Conservation (phyloP, 2,113 vertebrate genomes). For the Platichthys stellatus region DNA sequence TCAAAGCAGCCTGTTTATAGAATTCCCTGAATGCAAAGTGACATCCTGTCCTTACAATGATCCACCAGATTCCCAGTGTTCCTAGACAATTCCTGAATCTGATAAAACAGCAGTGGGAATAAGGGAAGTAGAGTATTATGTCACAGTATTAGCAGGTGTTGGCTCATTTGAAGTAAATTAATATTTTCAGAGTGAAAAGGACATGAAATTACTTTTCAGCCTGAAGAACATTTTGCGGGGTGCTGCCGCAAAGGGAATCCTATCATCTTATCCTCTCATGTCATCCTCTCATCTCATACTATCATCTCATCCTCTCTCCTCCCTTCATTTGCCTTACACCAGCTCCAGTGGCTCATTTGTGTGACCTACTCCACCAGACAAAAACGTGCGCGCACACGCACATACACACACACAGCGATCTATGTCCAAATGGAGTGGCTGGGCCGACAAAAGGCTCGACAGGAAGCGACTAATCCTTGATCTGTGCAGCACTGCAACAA, state of each 20-base stretch:
- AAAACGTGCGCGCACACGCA: slow-evolving; percentile 39
- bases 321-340: slow-evolving; percentile 72
- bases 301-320: slow-evolving; percentile 64
- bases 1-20: slow-evolving; percentile 22
- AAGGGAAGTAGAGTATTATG: neutral
- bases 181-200: neutral
- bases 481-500: slow-evolving; percentile 79
- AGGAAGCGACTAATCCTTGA: slow-evolving; percentile 85
- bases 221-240: slow-evolving; percentile 8
- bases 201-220: slow-evolving; percentile 13
- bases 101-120: slow-evolving; percentile 5
- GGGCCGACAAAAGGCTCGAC: slow-evolving; percentile 80
- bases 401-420: slow-evolving; percentile 56
- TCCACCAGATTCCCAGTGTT: slow-evolving; percentile 14
- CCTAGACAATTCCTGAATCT: neutral
- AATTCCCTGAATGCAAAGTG: slow-evolving; percentile 20
- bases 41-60: slow-evolving; percentile 23
- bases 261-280: slow-evolving; percentile 71
- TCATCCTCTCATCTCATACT: slow-evolving; percentile 63
- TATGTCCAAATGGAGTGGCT: slow-evolving; percentile 80
- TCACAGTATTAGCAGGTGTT: slow-evolving; percentile 18
- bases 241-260: slow-evolving; percentile 22
- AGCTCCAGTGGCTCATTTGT: slow-evolving; percentile 68
- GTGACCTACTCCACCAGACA: slow-evolving; percentile 39
- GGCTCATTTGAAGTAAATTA: neutral